Percentiles rank a stretch among this genome's conserved stretches.
Conservation (phyloP, 2,797 vertebrate genomes). For the Squalus acanthias region DNA sequence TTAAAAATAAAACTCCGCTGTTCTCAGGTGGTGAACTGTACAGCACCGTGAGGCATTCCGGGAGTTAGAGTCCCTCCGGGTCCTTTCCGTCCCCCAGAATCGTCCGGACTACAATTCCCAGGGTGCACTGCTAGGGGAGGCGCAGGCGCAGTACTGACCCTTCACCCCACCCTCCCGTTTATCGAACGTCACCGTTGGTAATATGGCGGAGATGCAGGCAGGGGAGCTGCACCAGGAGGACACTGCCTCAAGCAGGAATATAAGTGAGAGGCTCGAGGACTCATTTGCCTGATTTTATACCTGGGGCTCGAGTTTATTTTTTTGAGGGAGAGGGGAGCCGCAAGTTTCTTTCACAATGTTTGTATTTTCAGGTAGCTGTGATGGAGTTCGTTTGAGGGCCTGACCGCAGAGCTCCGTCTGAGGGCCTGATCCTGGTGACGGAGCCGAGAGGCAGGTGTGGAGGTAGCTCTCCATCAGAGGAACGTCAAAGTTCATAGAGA, state of each 20-base stretch:
- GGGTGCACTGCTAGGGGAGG: accelerated
- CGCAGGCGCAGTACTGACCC: background rate
- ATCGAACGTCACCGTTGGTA: constrained; percentile 37
- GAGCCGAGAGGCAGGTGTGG: background rate
- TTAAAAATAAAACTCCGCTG: background rate
- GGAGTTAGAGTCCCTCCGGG: background rate
- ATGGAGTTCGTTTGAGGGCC: constrained; percentile 51
- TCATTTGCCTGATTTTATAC: background rate
- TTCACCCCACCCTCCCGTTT: too few species aligned
- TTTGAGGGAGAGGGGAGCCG: too few species aligned
- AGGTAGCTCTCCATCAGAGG: background rate
- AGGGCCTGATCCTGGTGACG: constrained; percentile 55
- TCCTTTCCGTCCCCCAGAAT: background rate
- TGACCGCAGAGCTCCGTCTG: constrained; percentile 68
- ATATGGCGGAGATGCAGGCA: constrained; percentile 64
- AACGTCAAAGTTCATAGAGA: background rate
- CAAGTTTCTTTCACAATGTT: background rate
- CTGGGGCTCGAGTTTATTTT: background rate
- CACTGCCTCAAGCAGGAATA: constrained; percentile 57
- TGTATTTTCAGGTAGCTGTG: background rate
- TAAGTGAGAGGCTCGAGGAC: background rate
- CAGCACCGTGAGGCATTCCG: background rate
- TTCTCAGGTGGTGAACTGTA: too few species aligned
- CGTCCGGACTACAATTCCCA: background rate
- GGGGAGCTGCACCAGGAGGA: constrained; percentile 65